phyloP scores from a whole-genome alignment of 1,140 invertebrate species.

The Harpegnathos saltator region DNA sequence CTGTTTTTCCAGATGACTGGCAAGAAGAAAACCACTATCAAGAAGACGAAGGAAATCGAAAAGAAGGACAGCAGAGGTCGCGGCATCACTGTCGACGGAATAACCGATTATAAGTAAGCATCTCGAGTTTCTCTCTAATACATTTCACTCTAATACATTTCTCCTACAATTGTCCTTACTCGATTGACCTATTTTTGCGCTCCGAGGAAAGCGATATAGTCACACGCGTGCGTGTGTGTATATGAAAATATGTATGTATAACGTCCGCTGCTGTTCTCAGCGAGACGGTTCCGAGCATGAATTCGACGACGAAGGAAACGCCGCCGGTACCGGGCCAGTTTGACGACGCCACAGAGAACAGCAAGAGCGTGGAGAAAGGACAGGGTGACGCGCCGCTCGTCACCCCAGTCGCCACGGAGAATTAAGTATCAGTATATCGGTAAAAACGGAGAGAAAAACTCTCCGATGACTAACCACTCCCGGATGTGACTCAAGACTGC shows the following conservation, averaged over 20 bases:
- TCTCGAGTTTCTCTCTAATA: no score
- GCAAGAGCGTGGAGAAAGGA: slow-evolving; percentile 76
- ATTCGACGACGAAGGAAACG: slow-evolving; percentile 75
- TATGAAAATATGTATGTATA: no score
- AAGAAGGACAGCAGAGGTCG: slow-evolving; percentile 78
- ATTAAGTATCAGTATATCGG: slow-evolving; percentile 70
- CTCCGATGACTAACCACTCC: slow-evolving; percentile 72
- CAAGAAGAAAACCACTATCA: slow-evolving; percentile 82
- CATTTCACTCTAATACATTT: no score
- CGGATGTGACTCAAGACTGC: slow-evolving; percentile 83
- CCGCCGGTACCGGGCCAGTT: slow-evolving; percentile 76
- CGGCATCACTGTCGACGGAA: slow-evolving; percentile 79
- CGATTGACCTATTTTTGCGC: no score
- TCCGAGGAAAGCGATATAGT: no score
- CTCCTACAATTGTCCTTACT: no score
- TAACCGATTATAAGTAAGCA: slow-evolving; percentile 79
- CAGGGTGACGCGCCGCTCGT: slow-evolving; percentile 77
- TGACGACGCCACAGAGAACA: slow-evolving; percentile 77
- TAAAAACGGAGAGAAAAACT: slow-evolving; percentile 44
- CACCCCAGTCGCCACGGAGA: slow-evolving; percentile 69
- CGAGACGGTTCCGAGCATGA: slow-evolving; percentile 74
- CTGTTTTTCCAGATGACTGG: slow-evolving; percentile 76
- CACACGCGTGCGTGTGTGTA: no score
- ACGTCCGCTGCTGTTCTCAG: slow-evolving; percentile 58
- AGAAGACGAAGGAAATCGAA: slow-evolving; percentile 83